phyloP scores from a whole-genome alignment of 2,888 invertebrate genomes.

The Odontothrips loti region DNA sequence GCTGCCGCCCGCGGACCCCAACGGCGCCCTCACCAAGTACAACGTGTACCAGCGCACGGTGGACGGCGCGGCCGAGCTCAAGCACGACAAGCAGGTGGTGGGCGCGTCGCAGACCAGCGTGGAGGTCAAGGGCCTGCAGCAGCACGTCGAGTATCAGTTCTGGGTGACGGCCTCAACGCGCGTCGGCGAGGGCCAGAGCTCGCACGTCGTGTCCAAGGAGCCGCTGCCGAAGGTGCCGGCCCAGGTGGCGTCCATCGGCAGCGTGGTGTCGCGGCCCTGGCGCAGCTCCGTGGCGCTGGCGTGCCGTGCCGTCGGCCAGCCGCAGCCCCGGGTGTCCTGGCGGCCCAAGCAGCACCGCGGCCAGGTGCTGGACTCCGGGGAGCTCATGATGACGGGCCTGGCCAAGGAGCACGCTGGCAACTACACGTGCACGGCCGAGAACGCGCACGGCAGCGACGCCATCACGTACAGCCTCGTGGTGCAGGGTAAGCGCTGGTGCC shows the following conservation, averaged over 20 bases:
- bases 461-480: conserved; percentile 62
- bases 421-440: conserved; percentile 64
- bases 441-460: conserved; percentile 63
- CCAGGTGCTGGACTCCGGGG: conserved; percentile 60
- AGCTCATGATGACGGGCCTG: conserved; percentile 59
- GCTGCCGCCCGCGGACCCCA: conserved; percentile 68
- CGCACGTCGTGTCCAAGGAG: conserved; percentile 62
- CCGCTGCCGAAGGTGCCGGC: conserved; percentile 63
- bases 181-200: conserved; percentile 72
- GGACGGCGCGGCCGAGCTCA: conserved; percentile 50
- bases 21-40: conserved; percentile 72
- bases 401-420: conserved; percentile 64
- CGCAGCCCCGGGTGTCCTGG: conserved; percentile 59
- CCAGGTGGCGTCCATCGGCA: conserved; percentile 67
- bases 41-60: conserved; percentile 57
- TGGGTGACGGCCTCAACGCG: conserved; percentile 74
- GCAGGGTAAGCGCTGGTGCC: conserved; percentile 49
- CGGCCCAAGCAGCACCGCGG: conserved; percentile 58
- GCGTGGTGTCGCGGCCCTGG: conserved; percentile 62
- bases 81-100: conserved; percentile 62
- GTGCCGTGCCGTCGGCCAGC: conserved; percentile 62
- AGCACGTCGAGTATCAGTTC: conserved; percentile 70
- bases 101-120: conserved; percentile 61
- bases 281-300: conserved; percentile 59
- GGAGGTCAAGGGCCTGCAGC: conserved; percentile 63